A percentile compares a stretch with the other conserved stretches of the same genome.
phyloP scores from a whole-genome alignment of 2,797 vertebrate genomes.

The Gallirallus australis region DNA sequence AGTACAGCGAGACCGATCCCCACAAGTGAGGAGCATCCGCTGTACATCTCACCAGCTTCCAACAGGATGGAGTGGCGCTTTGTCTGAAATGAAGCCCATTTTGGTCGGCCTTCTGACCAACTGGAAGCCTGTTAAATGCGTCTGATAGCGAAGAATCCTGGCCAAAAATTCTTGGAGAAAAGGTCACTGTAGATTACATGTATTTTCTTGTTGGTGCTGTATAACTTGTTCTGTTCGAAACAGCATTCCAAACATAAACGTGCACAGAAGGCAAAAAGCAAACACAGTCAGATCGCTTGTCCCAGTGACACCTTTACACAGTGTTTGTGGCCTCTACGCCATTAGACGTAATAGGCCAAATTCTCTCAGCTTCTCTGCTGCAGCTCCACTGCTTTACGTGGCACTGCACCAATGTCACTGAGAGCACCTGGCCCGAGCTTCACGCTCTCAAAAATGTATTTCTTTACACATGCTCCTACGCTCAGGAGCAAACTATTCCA shows the following conservation, averaged over 20 bases:
- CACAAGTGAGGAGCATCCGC: neutral
- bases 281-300: conserved; percentile 2
- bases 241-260: conserved; percentile 28
- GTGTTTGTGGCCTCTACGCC: conserved; percentile 38
- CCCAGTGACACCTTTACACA: conserved; percentile 58
- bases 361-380: neutral
- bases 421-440: neutral
- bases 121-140: neutral
- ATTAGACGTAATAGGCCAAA: neutral
- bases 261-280: conserved; percentile 28
- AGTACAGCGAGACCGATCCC: neutral
- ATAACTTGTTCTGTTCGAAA: conserved; percentile 6
- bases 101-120: neutral
- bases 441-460: too few relatives aligned
- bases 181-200: neutral
- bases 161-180: neutral
- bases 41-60: neutral
- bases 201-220: neutral
- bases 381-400: neutral
- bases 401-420: neutral
- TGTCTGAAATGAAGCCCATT: neutral
- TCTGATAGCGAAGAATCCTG: neutral
- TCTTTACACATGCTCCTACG: neutral
- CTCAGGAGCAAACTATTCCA: conserved; percentile 20
- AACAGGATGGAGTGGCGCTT: neutral